Evolutionary conservation across 1,140 invertebrate species (phyloP), one percentile per base, ranked within the genome.

Genomic region (Drosophila parvula): DNA sequence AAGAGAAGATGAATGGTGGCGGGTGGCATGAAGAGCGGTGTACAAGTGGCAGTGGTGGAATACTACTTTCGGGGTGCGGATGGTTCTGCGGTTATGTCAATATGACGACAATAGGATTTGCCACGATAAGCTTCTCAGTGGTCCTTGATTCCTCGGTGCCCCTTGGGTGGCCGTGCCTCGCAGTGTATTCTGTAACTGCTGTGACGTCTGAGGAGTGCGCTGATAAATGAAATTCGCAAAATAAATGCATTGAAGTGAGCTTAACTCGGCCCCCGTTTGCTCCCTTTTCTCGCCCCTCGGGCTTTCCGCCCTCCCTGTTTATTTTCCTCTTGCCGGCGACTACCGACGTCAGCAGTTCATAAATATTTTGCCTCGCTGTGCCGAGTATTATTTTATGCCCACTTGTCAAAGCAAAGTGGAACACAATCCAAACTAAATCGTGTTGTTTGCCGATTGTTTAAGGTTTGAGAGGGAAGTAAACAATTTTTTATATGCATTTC

Each of bases 21-120:
- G 32, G 12, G 22, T 1, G 30, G 40, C 5, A 14, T 5, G 18
- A 27, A 28, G 28, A 18, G 34, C 16, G 36, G 3, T 10, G 44
- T 44, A 27, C 32, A 38, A 53, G 61, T 71, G 43, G 16, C 56
- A 32, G 47, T 55, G 58, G 38, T 59, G 79, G 74, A 67, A 68
- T 77, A 77, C 67, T 77, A 60, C 59, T 60, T 60, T 77, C 50
- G 53, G 71, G 75, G 74, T 86, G 69, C 67, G 67, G 67, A 59
- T 59, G 69, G 51, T 43, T 71, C 43, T 71, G 79, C 83, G 83
- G 83, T 88, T 88, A 83, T 86, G 83, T 88, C 83, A 86, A 86
- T 86, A 86, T 83, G 83, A 89, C 83, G 83, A 86, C 83, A 86
- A 86, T 86, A 86, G 83, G 83, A 86, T 86, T 86, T 86, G 76